Conservation (phyloP, 2,888 invertebrate species). For the Trichopoda pennipes region DNA sequence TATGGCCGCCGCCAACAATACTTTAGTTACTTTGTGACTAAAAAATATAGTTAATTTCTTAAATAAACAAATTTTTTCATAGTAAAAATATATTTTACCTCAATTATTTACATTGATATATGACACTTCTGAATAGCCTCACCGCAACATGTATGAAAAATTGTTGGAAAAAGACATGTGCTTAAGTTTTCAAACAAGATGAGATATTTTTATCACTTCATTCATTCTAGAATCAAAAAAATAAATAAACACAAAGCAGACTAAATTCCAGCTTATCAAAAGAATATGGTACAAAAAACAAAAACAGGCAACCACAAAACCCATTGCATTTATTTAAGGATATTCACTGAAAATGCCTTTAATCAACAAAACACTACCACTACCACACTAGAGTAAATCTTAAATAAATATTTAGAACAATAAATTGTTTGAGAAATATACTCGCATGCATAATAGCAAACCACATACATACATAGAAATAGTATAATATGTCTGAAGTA, state of each 20-base stretch:
- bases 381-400: slow-evolving; percentile 13
- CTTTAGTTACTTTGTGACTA: too few relatives aligned
- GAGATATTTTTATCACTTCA: too few relatives aligned
- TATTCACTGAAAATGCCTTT: slow-evolving; percentile 35
- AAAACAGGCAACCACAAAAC: slow-evolving; percentile 33
- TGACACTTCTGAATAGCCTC: not conserved
- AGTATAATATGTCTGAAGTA: slow-evolving; percentile 1
- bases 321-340: slow-evolving; percentile 44
- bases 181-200: slow-evolving; percentile 1
- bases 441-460: not conserved
- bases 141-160: slow-evolving; percentile 1
- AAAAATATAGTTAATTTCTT: too few relatives aligned
- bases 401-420: slow-evolving; percentile 36
- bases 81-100: too few relatives aligned
- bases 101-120: not conserved
- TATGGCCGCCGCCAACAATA: too few relatives aligned
- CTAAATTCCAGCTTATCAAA: slow-evolving; percentile 35
- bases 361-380: slow-evolving; percentile 14
- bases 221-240: not conserved
- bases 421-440: slow-evolving; percentile 14
- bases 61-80: too few relatives aligned
- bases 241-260: too few relatives aligned
- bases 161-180: not conserved
- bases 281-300: not conserved
- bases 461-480: not conserved